phyloP scores from a whole-genome alignment of 1,140 invertebrate species.

The Ephestia elutella region DNA sequence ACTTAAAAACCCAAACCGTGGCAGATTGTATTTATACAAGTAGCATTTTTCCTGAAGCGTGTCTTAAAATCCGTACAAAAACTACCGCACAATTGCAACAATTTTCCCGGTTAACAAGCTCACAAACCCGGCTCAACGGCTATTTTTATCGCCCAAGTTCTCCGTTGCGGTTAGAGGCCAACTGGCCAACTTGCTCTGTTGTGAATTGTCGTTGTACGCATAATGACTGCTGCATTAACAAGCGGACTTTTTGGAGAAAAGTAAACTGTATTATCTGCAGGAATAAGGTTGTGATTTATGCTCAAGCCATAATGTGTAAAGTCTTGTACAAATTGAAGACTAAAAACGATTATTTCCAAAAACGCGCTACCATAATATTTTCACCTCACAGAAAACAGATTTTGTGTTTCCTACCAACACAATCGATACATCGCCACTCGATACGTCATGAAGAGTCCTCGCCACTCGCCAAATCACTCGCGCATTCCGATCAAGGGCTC shows the following conservation, averaged over 20 bases:
- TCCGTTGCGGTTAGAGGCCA: neutral
- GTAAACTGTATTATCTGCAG: too few species aligned
- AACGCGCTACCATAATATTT: too few species aligned
- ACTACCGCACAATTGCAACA: neutral
- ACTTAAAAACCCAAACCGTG: too few species aligned
- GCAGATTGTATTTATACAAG: too few species aligned
- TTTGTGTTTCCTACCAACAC: neutral
- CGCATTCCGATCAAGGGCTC: neutral
- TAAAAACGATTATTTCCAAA: too few species aligned
- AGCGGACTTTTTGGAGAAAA: neutral
- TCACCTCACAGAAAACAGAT: neutral
- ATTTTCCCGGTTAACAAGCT: neutral
- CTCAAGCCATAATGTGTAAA: too few species aligned
- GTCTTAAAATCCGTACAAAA: neutral
- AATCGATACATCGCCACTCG: neutral
- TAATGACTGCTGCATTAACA: slow-evolving; percentile 2
- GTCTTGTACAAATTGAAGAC: too few species aligned
- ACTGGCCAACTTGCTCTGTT: neutral
- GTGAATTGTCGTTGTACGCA: neutral
- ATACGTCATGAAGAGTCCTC: neutral
- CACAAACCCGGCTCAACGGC: neutral
- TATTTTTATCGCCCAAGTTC: neutral
- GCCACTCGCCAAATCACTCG: neutral
- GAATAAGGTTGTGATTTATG: too few species aligned
- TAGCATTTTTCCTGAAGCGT: neutral